Conservation (phyloP, 64 coral and sea anemone species). For the Platygyra sinensis region DNA sequence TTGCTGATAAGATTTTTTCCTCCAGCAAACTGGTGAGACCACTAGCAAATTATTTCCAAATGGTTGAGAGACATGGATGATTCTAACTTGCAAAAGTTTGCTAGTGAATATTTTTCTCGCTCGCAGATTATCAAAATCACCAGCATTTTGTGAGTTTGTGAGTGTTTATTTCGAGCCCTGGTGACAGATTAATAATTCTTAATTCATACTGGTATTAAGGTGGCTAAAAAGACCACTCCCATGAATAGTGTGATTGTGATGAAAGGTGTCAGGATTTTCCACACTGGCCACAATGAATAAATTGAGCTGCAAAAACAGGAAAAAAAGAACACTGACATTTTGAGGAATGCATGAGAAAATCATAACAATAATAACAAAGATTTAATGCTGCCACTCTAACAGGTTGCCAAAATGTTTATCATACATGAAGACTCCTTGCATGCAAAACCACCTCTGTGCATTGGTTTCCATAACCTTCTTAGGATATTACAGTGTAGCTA, state of each 20-base stretch:
- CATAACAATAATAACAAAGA: neutral
- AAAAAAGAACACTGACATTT: neutral
- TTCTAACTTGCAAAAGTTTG: too few relatives aligned
- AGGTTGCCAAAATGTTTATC: neutral
- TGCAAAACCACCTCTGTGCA: neutral
- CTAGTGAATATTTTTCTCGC: too few relatives aligned
- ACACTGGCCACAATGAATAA: constrained; percentile 93
- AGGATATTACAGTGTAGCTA: too few relatives aligned
- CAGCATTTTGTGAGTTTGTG: too few relatives aligned
- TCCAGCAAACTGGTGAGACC: too few relatives aligned
- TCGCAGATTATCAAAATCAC: too few relatives aligned
- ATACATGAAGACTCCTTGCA: neutral
- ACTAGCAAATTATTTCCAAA: too few relatives aligned
- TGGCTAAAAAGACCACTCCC: constrained; percentile 92
- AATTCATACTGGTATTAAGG: constrained; percentile 75
- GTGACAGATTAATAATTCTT: constrained; percentile 19
- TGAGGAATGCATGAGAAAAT: neutral
- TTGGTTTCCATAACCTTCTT: too few relatives aligned
- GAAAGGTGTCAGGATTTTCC: constrained; percentile 90
- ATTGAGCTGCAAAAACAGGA: constrained; percentile 75
- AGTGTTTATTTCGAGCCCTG: too few relatives aligned
- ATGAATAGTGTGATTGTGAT: constrained; percentile 94
- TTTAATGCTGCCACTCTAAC: neutral
- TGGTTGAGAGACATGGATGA: too few relatives aligned
- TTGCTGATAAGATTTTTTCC: too few relatives aligned